Percentiles rank a stretch among this genome's conserved stretches.
Evolutionary conservation across 2,113 vertebrate genomes (phyloP).

Genomic region (Suncus etruscus): DNA sequence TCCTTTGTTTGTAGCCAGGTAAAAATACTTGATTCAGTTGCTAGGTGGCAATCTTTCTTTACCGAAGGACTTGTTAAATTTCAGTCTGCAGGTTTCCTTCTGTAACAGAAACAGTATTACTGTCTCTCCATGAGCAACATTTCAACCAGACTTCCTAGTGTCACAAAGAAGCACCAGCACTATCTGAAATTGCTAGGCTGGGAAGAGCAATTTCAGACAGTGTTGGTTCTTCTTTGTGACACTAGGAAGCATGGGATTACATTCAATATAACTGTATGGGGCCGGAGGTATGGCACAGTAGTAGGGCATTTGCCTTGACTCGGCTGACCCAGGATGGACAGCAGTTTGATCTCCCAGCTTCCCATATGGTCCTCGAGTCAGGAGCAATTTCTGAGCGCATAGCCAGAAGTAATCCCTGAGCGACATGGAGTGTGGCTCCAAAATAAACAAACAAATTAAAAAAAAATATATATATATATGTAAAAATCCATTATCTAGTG

Average conservation of each 20-base stretch:
- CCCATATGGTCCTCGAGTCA: too few species aligned
- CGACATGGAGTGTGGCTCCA: too few species aligned
- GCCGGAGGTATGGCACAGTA: too few species aligned
- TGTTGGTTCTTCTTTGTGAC: too few species aligned
- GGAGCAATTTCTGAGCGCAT: too few species aligned
- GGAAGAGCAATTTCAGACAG: not conserved
- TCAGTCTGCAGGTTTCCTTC: not conserved
- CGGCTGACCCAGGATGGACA: too few species aligned
- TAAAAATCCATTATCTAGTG: not conserved
- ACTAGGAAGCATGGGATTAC: too few species aligned
- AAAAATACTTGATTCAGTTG: conserved; percentile 44
- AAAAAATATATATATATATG: not conserved
- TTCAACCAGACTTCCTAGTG: conserved; percentile 58
- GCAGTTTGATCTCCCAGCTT: too few species aligned
- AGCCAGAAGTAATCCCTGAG: too few species aligned
- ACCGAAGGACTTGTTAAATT: conserved; percentile 38
- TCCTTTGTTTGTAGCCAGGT: conserved; percentile 61
- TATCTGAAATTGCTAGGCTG: not conserved
- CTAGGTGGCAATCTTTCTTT: conserved; percentile 77
- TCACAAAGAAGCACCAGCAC: conserved; percentile 21
- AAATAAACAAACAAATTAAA: too few species aligned
- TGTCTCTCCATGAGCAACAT: conserved; percentile 61
- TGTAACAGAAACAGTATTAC: conserved; percentile 47
- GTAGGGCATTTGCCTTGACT: too few species aligned
- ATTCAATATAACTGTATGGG: too few species aligned